A percentile compares a stretch with the other conserved stretches of the same genome.
Conservation (phyloP, 2,888 invertebrate genomes). For the Leuctra nigra region DNA sequence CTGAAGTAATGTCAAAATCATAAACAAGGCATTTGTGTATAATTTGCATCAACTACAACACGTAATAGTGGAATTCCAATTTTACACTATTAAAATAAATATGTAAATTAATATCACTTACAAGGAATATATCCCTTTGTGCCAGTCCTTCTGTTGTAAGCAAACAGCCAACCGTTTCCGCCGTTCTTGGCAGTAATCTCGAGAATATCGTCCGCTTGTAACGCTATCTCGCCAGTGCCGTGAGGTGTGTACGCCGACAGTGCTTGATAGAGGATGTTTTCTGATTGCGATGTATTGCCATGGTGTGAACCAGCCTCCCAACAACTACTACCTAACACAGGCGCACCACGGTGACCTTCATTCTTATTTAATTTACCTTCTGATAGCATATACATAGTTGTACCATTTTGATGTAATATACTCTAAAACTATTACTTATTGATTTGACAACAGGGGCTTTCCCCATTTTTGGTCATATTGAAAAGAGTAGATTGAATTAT, state of each 20-base stretch:
- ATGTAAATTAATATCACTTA: too few relatives aligned
- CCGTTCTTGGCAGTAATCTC: slow-evolving; percentile 37
- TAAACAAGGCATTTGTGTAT: too few relatives aligned
- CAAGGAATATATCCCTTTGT: slow-evolving; percentile 42
- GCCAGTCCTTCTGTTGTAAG: slow-evolving; percentile 41
- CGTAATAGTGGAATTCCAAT: too few relatives aligned
- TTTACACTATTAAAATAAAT: too few relatives aligned
- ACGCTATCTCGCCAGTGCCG: slow-evolving; percentile 35
- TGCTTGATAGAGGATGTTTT: slow-evolving; percentile 41
- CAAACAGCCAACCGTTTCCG: slow-evolving; percentile 40
- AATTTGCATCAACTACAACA: too few relatives aligned
- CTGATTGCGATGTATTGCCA: slow-evolving; percentile 23
- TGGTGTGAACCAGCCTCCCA: background rate
- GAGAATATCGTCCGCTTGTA: slow-evolving; percentile 42
- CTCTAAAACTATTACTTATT: too few relatives aligned
- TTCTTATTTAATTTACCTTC: slow-evolving; percentile 12
- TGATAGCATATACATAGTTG: slow-evolving; percentile 1
- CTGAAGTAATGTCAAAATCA: too few relatives aligned
- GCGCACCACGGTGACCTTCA: too few relatives aligned
- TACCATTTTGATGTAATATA: background rate
- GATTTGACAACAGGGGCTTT: too few relatives aligned
- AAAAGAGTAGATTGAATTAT: too few relatives aligned
- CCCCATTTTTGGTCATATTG: too few relatives aligned
- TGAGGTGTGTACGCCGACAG: slow-evolving; percentile 38
- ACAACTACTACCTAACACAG: slow-evolving; percentile 12